Conservation (phyloP, 1,140 invertebrate species). For the Cotesia chilonis region DNA sequence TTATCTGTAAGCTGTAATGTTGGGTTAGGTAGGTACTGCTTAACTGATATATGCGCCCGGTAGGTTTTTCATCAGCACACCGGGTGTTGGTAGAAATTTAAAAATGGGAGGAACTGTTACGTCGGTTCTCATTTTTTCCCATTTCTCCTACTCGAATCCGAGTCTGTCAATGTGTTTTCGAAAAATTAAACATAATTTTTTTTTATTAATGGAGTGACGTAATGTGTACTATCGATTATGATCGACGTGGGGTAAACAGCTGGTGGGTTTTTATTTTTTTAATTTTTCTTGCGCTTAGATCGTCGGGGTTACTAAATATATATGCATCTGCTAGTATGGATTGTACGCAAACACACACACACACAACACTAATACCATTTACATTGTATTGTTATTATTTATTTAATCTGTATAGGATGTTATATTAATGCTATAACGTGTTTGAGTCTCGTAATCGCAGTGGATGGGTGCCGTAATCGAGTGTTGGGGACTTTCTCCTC, state of each 20-base stretch:
- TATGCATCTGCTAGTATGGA: slow-evolving; percentile 20
- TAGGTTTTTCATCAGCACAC: not conserved
- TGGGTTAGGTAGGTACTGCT: no score
- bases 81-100: not conserved
- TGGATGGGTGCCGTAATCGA: slow-evolving; percentile 43
- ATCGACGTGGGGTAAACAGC: slow-evolving; percentile 23
- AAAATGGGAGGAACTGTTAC: not conserved
- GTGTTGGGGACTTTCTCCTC: slow-evolving; percentile 35
- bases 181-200: slow-evolving; percentile 8
- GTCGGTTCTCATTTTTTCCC: no score
- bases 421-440: no score
- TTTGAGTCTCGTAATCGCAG: slow-evolving; percentile 50
- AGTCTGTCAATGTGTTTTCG: not conserved
- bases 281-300: not conserved
- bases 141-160: not conserved
- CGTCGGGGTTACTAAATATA: slow-evolving; percentile 25
- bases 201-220: not conserved
- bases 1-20: not conserved
- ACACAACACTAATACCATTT: slow-evolving; percentile 9
- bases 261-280: slow-evolving; percentile 19
- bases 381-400: slow-evolving; percentile 44
- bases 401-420: no score
- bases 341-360: no score
- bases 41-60: no score
- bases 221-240: slow-evolving; percentile 29